These are phyloP conservation scores for Malacoctenus gilli DNA, from an alignment of 2,797 vertebrate genomes.

Conservation along the genomic window DNA sequence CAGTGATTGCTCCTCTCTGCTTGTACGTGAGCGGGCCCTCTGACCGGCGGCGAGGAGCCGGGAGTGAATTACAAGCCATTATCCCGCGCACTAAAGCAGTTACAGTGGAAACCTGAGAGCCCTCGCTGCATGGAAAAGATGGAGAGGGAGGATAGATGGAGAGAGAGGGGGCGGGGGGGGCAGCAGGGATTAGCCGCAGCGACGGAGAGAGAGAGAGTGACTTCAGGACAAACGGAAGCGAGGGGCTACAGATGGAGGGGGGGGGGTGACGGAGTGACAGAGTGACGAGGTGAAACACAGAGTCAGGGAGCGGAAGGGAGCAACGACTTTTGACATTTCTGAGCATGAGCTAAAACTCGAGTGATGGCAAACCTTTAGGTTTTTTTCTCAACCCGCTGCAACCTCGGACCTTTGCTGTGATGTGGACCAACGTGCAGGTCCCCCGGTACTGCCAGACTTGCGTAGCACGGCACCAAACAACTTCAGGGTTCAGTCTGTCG, in stretches of 20 bases:
- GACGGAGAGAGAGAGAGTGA: no score
- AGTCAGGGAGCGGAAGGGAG: conserved; percentile 15
- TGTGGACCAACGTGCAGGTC: no score
- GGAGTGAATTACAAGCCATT: conserved; percentile 76
- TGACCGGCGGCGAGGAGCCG: conserved; percentile 60
- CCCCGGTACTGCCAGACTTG: no score
- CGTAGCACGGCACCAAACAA: conserved; percentile 15
- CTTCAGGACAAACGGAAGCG: conserved; percentile 43
- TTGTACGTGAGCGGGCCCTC: conserved; percentile 62
- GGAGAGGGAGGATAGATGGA: conserved; percentile 19
- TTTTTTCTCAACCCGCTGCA: no score
- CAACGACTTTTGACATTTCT: conserved; percentile 48
- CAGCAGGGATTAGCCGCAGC: conserved; percentile 6
- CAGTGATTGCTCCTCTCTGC: conserved; percentile 46
- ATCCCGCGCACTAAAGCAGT: conserved; percentile 65
- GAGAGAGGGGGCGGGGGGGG: not conserved
- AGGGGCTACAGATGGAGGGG: conserved; percentile 23
- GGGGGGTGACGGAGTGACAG: conserved; percentile 22
- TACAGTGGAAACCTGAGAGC: conserved; percentile 68
- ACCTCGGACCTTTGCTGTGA: no score
- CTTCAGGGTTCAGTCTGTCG: conserved; percentile 37
- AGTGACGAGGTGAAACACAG: conserved; percentile 21
- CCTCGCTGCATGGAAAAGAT: conserved; percentile 42
- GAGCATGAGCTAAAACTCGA: conserved; percentile 20
- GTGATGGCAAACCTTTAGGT: no score